Evolutionary conservation across 2,888 invertebrate species (phyloP).

Genomic region (Trichacis sp.): DNA sequence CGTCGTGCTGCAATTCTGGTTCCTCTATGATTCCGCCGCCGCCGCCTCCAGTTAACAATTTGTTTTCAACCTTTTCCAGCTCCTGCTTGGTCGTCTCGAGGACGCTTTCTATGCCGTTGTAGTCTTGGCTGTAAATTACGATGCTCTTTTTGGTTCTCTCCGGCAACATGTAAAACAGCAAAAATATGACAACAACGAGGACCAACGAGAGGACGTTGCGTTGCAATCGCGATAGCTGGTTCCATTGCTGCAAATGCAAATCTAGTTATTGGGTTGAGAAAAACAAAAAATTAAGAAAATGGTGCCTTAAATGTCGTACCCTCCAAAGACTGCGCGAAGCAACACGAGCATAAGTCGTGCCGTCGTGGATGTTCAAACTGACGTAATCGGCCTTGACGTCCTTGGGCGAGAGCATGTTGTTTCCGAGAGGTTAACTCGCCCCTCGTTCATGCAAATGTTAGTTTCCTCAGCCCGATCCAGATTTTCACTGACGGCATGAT

Average conservation of each 20-base stretch:
- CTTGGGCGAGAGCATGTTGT: constrained; percentile 60
- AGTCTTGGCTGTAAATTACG: constrained; percentile 55
- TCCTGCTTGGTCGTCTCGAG: constrained; percentile 53
- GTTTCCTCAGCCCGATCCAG: not conserved
- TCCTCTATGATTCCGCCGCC: constrained; percentile 70
- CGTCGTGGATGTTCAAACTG: constrained; percentile 64
- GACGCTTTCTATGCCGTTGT: constrained; percentile 50
- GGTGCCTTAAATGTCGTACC: too few species aligned
- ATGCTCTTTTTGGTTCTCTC: constrained; percentile 61
- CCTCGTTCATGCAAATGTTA: constrained; percentile 14
- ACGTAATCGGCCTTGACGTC: constrained; percentile 62
- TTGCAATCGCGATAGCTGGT: constrained; percentile 86
- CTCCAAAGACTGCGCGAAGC: constrained; percentile 68
- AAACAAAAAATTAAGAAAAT: too few species aligned
- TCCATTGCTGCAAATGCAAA: constrained; percentile 84
- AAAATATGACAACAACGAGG: constrained; percentile 72
- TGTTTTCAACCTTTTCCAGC: constrained; percentile 50
- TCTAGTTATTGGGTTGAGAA: too few species aligned
- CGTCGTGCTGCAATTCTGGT: constrained; percentile 67
- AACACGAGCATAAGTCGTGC: constrained; percentile 51
- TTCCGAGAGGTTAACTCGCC: constrained; percentile 15
- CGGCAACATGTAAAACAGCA: constrained; percentile 75
- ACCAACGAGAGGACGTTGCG: constrained; percentile 80
- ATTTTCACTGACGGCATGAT: not conserved
- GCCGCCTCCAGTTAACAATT: too few species aligned